phyloP scores from a whole-genome alignment of 2,113 vertebrate genomes.

The Nestor notabilis region DNA sequence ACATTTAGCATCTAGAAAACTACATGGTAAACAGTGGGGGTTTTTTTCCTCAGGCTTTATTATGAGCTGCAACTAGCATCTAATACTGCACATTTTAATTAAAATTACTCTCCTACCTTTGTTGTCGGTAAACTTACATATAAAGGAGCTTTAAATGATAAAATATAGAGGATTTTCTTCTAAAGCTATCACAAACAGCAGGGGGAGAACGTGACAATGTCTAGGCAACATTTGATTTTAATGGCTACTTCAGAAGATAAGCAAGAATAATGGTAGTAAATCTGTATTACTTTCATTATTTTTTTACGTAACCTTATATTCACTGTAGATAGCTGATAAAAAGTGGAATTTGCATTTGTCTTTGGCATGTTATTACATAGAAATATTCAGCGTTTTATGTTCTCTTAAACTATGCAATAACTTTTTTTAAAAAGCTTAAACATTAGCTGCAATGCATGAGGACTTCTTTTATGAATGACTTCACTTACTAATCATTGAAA shows the following conservation, averaged over 20 bases:
- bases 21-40: neutral
- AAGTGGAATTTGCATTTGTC: neutral
- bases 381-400: neutral
- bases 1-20: neutral
- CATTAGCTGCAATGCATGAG: neutral
- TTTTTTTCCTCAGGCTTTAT: neutral
- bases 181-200: neutral
- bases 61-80: neutral
- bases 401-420: neutral
- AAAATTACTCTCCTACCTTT: neutral
- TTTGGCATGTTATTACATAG: neutral
- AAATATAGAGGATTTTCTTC: neutral
- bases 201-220: neutral
- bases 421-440: neutral
- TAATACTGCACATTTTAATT: neutral
- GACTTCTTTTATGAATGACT: neutral
- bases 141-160: neutral
- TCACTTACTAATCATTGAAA: neutral
- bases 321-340: neutral
- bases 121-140: neutral
- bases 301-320: neutral
- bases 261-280: neutral
- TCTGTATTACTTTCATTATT: neutral
- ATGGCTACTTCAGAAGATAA: neutral
- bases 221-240: neutral